phyloP scores from a whole-genome alignment of 2,888 invertebrate genomes.

The Xestia rhomboidea region DNA sequence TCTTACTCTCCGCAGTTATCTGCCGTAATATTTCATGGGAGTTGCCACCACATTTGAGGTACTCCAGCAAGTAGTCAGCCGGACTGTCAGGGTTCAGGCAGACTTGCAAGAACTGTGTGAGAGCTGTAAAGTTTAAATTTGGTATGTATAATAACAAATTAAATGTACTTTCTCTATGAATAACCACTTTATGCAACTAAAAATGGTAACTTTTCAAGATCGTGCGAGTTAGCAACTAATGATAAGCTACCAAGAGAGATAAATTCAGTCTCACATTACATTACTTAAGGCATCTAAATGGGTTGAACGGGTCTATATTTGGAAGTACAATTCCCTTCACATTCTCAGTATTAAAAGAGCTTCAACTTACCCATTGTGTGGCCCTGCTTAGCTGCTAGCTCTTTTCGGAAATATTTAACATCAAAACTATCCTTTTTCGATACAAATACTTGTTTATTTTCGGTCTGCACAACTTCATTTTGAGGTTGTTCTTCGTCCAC shows the following conservation, averaged over 20 bases:
- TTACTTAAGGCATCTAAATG: background rate
- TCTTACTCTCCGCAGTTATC: slow-evolving; percentile 91
- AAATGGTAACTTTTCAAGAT: background rate
- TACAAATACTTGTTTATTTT: slow-evolving; percentile 61
- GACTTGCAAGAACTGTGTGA: slow-evolving; percentile 92
- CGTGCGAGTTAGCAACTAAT: background rate
- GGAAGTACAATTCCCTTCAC: background rate
- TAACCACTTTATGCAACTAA: background rate
- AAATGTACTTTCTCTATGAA: background rate
- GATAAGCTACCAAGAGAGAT: background rate
- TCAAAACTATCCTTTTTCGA: slow-evolving; percentile 84
- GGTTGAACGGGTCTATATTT: background rate
- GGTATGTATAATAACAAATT: background rate
- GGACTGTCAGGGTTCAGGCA: slow-evolving; percentile 87
- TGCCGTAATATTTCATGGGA: slow-evolving; percentile 93
- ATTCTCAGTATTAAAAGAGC: background rate
- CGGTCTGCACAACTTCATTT: slow-evolving; percentile 66
- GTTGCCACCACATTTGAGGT: slow-evolving; percentile 93
- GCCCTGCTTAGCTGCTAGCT: slow-evolving; percentile 87
- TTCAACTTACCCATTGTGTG: slow-evolving; percentile 89
- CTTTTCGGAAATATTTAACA: slow-evolving; percentile 91
- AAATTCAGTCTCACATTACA: background rate
- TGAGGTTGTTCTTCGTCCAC: slow-evolving; percentile 76
- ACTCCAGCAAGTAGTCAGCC: slow-evolving; percentile 91
- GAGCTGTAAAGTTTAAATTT: slow-evolving; percentile 82